Evolutionary conservation across 2,113 vertebrate species (phyloP), one percentile per base, ranked within the genome.

Genomic region (Poeciliopsis occidentalis): DNA sequence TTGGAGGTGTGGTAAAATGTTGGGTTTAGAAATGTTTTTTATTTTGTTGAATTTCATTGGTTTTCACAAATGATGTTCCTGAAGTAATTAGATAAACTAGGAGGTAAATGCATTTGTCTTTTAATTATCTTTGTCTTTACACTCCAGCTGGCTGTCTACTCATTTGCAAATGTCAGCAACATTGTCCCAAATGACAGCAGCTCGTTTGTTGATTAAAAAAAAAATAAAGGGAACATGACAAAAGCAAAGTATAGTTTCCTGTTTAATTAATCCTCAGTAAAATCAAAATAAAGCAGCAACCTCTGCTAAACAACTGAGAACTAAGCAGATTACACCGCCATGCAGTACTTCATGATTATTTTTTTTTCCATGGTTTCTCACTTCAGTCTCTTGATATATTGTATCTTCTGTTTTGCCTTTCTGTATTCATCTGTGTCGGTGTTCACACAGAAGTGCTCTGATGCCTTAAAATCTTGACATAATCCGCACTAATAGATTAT

Each of bases 291-390:
- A 75, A 60, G 8, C 37, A 4, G 12, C 41, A 26, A 13, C 26
- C 66, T 19, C 1, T 64, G 31, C 27, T 60, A 54, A 69, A 71
- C 47, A 41, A 27, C n/a, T 68, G 37, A 77, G 65, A 72, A 62
- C 86, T 71, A 64, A 54, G 29, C 34, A 81, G 83, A 89, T 78
- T 82, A 60, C 34, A 69, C 22, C 10, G 24, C 66, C 3, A 15
- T 22, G 64, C 13, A 29, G 8, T 57, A 27, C 70, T 64, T 73
- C 22, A 54, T 70, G 66, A 78, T 47, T n/a, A n/a, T 51, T 51
- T 61, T 71, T 66, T 44, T 57, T 54, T 57, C 64, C 19, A 2
- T 75, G 47, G 69, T 67, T 80, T 83, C 61, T 47, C 57, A 76
- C 70, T 74, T 71, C 26, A 57, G 32, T 71, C 61, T 30, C 60